Evolutionary conservation across 2,888 invertebrate species (phyloP).

Genomic region (Cephus rjabovi): DNA sequence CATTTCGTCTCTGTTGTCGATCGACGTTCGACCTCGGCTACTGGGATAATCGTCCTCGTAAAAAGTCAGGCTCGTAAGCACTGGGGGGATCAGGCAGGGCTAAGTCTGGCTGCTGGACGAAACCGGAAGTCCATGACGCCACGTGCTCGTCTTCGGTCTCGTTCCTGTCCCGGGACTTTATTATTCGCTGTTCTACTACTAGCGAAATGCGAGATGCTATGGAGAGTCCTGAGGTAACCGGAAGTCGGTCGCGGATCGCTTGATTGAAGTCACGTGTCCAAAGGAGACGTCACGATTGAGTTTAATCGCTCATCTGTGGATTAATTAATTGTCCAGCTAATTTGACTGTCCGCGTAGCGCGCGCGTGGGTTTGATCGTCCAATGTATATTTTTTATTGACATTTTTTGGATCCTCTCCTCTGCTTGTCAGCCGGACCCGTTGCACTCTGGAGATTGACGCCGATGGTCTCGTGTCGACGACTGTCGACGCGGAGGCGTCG

Average conservation of each 20-base stretch:
- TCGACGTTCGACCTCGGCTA: background rate
- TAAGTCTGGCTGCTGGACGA: background rate
- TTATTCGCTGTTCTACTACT: no score
- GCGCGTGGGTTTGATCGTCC: background rate
- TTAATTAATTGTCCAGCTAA: background rate
- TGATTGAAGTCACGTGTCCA: background rate
- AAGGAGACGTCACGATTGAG: background rate
- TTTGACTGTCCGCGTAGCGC: background rate
- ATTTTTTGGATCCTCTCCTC: background rate
- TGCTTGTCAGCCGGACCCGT: background rate
- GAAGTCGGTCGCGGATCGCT: background rate
- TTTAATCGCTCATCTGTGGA: background rate
- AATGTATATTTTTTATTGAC: background rate
- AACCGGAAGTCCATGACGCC: background rate
- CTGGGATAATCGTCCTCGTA: background rate
- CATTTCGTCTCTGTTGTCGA: background rate
- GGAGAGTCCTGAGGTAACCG: no score
- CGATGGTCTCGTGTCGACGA: background rate
- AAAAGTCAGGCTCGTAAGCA: background rate
- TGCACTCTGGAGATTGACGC: background rate
- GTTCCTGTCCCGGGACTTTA: no score
- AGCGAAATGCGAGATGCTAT: no score
- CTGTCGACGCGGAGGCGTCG: background rate
- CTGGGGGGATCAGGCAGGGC: background rate
- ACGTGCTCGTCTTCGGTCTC: no score